Conservation (phyloP, 2,113 vertebrate genomes). For the Geococcyx californianus region DNA sequence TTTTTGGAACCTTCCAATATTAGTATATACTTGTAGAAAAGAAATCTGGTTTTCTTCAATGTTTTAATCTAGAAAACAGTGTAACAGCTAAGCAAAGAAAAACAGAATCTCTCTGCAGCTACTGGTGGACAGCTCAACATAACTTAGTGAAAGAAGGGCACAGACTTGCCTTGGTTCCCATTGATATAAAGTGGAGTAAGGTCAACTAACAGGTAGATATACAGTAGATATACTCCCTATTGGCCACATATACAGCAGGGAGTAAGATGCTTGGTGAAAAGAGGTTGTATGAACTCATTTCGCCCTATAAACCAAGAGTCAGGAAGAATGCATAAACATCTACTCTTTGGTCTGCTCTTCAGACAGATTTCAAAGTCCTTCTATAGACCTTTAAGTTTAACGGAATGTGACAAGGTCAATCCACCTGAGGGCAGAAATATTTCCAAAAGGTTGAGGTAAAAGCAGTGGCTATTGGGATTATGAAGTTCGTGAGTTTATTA, state of each 20-base stretch:
- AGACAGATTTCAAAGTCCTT: background rate
- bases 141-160: background rate
- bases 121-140: background rate
- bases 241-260: accelerated
- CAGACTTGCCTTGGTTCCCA: background rate
- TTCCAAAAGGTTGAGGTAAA: background rate
- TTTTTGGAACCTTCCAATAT: background rate
- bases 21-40: background rate
- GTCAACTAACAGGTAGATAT: background rate
- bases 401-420: background rate
- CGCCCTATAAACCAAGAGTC: background rate
- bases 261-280: background rate
- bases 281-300: background rate
- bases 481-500: background rate
- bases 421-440: background rate
- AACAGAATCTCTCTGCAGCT: background rate
- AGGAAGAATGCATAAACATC: background rate
- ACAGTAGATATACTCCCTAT: background rate
- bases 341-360: background rate
- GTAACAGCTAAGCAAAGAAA: background rate
- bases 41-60: background rate
- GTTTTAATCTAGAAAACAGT: background rate
- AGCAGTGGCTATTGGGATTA: background rate
- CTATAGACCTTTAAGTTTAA: background rate
- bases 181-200: background rate